Base-by-base conservation (phyloP, 2,888 invertebrate species). In the Pecten maximus region DNA sequence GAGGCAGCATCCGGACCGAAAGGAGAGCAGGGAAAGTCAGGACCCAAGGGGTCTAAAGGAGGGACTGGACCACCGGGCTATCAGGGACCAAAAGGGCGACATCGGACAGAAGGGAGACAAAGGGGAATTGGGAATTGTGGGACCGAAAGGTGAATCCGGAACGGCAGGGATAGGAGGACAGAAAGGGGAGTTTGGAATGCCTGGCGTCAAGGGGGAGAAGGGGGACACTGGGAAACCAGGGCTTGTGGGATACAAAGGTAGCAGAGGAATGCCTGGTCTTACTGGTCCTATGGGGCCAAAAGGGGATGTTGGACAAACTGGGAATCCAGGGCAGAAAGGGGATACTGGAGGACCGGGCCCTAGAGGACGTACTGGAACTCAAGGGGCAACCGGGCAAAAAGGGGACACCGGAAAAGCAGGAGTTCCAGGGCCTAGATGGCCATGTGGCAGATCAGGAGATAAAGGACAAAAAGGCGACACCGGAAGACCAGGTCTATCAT, bases 1-100 rank as follows among this genome's bases (percentile, higher is more conserved):
- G n/a, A n/a, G 28, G 2, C 16, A 74, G 28, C 74, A 15, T 35
- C 0, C 35, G 93, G 92, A 16, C 91, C 91, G 8, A 92, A 92
- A 74, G 93, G 93, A 19, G 91, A 89, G 35, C 16, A 86, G 19
- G 93, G 93, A 0, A 89, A 54, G 19, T 60, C 92, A n/a, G 93
- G 93, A 28, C 19, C 12, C 0, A 88, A 91, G 87, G 93, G 93
- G 39, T 60, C 8, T 35, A 40, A 48, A 54, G 93, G 93, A 35
- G 54, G 87, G 0, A 40, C 86, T 35, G 92, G n/a, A n/a, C n/a
- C n/a, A n/a, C n/a, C n/a, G n/a, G n/a, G 93, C 19, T 88, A 90
- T 2, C n/a, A 40, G 0, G 93, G 93, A 44, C n/a, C 89, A 50
- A 88, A 86, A 16, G 93, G 92, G 23, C 93, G 90, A 60, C 90